A percentile compares a stretch with the other conserved stretches of the same genome.
phyloP scores from a whole-genome alignment of 1,140 invertebrate species.

The Cotesia glomerata region DNA sequence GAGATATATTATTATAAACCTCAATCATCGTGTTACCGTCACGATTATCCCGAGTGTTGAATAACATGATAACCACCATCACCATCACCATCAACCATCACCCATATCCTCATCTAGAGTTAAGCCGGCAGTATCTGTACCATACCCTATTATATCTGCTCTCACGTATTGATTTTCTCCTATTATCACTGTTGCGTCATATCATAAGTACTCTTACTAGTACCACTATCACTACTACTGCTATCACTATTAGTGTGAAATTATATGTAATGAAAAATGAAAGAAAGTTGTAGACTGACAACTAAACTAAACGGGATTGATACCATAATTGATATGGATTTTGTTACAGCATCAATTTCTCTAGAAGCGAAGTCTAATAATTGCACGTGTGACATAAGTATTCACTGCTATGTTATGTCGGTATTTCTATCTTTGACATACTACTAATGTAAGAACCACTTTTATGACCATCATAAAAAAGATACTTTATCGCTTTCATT shows the following conservation, averaged over 20 bases:
- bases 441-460: too few relatives aligned
- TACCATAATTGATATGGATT: background rate
- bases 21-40: conserved; percentile 17
- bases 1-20: conserved; percentile 8
- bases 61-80: background rate
- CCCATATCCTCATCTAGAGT: background rate
- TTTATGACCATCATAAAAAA: too few relatives aligned
- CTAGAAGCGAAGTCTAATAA: background rate
- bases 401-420: too few relatives aligned
- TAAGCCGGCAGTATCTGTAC: too few relatives aligned
- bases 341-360: conserved; percentile 11
- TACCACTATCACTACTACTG: too few relatives aligned
- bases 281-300: background rate
- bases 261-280: background rate
- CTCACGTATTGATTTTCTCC: too few relatives aligned
- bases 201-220: too few relatives aligned
- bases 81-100: background rate
- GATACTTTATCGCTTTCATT: too few relatives aligned
- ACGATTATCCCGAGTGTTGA: conserved; percentile 4
- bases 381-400: background rate
- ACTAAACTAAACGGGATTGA: background rate
- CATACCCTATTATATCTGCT: too few relatives aligned
- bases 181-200: too few relatives aligned
- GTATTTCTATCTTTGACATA: too few relatives aligned
- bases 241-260: too few relatives aligned